These are phyloP conservation scores for Zhengitettix transpicula DNA, from an alignment of 2,888 invertebrate genomes.

Conservation along the genomic window DNA sequence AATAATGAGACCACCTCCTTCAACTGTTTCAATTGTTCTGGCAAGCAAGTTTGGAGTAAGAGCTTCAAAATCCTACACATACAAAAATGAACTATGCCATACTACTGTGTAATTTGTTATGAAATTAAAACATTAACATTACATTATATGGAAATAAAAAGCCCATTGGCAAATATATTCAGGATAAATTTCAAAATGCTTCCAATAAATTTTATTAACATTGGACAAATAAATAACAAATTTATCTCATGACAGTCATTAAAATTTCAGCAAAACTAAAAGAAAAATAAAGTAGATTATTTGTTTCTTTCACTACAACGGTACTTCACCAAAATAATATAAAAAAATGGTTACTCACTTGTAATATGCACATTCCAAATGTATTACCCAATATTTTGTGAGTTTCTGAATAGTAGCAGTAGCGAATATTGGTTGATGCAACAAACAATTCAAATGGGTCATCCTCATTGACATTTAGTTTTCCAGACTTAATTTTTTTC, in stretches of 20 bases:
- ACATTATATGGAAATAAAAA: not conserved
- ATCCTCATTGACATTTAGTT: constrained; percentile 79
- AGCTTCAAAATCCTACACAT: constrained; percentile 82
- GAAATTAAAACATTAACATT: not conserved
- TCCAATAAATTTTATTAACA: no score
- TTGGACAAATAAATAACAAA: no score
- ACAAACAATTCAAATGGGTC: constrained; percentile 94
- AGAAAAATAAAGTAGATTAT: no score
- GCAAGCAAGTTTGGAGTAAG: constrained; percentile 93
- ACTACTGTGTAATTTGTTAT: not conserved
- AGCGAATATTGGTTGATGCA: constrained; percentile 89
- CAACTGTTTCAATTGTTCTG: constrained; percentile 92
- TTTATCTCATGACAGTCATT: no score
- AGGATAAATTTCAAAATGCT: no score
- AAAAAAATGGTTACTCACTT: constrained; percentile 34
- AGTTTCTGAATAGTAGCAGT: constrained; percentile 93
- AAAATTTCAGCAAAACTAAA: no score
- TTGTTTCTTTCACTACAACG: not conserved
- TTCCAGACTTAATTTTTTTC: constrained; percentile 75
- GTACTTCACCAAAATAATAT: not conserved
- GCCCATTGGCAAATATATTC: no score
- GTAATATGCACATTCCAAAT: constrained; percentile 86
- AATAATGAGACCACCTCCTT: constrained; percentile 88
- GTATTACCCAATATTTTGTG: constrained; percentile 96
- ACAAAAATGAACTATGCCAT: no score